Evolutionary conservation across 2,797 vertebrate genomes (phyloP).

Genomic region (Dermochelys coriacea): DNA sequence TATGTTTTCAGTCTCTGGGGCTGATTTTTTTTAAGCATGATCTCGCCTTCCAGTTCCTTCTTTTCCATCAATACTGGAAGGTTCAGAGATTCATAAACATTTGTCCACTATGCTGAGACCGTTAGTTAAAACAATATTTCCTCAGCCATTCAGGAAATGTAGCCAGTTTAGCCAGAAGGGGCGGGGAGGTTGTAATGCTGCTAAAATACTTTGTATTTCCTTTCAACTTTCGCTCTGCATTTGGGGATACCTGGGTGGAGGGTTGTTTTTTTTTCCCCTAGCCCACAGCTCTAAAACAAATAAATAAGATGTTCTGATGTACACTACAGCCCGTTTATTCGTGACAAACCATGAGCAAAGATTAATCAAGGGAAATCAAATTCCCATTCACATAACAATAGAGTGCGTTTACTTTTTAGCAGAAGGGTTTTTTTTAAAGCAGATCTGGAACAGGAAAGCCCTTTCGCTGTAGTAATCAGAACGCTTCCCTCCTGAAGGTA

Average conservation of each 20-base stretch:
- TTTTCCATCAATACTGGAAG: neutral
- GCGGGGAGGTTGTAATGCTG: rapidly evolving
- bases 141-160: neutral
- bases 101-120: neutral
- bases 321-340: neutral
- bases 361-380: neutral
- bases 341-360: neutral
- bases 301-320: neutral
- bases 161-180: neutral
- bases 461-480: neutral
- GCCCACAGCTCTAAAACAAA: neutral
- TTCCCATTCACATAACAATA: neutral
- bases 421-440: neutral
- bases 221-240: neutral
- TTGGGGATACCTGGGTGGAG: neutral
- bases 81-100: neutral
- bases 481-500: neutral
- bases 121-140: neutral
- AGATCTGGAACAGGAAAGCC: neutral
- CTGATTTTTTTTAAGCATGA: neutral
- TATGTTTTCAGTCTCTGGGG: neutral
- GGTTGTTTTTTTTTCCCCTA: too few species aligned
- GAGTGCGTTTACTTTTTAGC: neutral
- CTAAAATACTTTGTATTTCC: neutral
- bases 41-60: neutral